Evolutionary conservation across 2,888 invertebrate genomes (phyloP).

Genomic region (Drosophila mettleri): DNA sequence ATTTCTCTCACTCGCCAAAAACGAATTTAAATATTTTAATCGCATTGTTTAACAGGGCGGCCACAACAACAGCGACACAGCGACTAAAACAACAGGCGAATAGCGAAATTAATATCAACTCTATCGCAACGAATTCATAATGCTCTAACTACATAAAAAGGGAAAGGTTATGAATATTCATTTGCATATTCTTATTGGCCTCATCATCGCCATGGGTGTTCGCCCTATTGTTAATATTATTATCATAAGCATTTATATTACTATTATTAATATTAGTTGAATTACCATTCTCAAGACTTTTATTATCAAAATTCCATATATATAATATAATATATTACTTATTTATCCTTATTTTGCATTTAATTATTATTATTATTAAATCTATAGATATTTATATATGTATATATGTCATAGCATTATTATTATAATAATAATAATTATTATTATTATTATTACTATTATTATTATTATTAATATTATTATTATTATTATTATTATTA

Average conservation of each 20-base stretch:
- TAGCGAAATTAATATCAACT: slow-evolving; percentile 2
- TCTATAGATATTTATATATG: not conserved
- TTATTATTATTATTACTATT: not conserved
- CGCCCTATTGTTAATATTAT: not conserved
- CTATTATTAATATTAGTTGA: not conserved
- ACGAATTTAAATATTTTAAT: slow-evolving; percentile 78
- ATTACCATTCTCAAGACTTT: not conserved
- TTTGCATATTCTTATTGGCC: not conserved
- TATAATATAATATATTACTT: not conserved
- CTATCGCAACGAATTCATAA: slow-evolving; percentile 19
- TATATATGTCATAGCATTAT: not conserved
- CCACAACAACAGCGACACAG: slow-evolving; percentile 16
- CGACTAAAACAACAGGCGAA: slow-evolving; percentile 22
- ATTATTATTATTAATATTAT: not conserved
- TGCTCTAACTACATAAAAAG: slow-evolving; percentile 12
- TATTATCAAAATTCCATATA: too few relatives aligned
- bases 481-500: not conserved
- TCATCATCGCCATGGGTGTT: not conserved
- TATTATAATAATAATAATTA: not conserved
- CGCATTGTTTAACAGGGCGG: slow-evolving; percentile 60
- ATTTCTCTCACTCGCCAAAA: slow-evolving; percentile 62
- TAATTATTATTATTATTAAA: too few relatives aligned
- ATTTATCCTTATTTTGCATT: too few relatives aligned
- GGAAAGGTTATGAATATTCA: not conserved
- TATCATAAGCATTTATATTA: not conserved